These are phyloP conservation scores for Melieria crassipennis DNA, from an alignment of 2,888 invertebrate species.

Conservation along the genomic window DNA sequence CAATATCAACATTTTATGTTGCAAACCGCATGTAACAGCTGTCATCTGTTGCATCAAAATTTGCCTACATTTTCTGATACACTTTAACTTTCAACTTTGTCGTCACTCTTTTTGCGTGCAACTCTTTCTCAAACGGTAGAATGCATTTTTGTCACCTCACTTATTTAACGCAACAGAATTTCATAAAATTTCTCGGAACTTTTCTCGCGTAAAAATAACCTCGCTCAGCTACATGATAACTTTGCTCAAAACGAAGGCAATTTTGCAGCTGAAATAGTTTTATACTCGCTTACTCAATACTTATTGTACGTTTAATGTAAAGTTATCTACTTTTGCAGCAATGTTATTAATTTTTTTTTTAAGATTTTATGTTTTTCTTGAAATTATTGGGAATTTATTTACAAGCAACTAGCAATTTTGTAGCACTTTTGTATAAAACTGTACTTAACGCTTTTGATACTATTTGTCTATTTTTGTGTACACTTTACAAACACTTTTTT, in stretches of 20 bases:
- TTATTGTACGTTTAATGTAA: slow-evolving; percentile 27
- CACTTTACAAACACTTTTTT: slow-evolving; percentile 36
- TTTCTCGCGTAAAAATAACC: slow-evolving; percentile 12
- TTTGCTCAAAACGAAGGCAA: slow-evolving; percentile 58
- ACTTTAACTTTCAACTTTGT: not conserved
- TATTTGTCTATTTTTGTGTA: slow-evolving; percentile 55
- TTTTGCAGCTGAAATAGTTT: slow-evolving; percentile 49
- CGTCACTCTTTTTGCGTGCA: not conserved
- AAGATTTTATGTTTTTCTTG: not conserved
- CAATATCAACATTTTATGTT: no score
- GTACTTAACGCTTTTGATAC: slow-evolving; percentile 54
- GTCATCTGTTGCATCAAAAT: no score
- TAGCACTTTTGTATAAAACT: slow-evolving; percentile 28
- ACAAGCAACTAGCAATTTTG: no score
- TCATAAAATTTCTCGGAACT: not conserved
- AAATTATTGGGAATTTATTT: no score
- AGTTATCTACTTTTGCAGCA: not conserved
- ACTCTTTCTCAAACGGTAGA: not conserved
- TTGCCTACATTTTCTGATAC: no score
- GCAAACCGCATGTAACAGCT: no score
- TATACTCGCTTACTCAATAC: slow-evolving; percentile 24
- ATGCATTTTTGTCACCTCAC: not conserved
- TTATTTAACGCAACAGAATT: not conserved
- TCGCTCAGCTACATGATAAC: slow-evolving; percentile 41
- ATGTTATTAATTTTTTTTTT: not conserved